A percentile compares a stretch with the other conserved stretches of the same genome.
These are phyloP conservation scores for Menura novaehollandiae DNA, from an alignment of 2,113 vertebrate species.

Conservation along the genomic window DNA sequence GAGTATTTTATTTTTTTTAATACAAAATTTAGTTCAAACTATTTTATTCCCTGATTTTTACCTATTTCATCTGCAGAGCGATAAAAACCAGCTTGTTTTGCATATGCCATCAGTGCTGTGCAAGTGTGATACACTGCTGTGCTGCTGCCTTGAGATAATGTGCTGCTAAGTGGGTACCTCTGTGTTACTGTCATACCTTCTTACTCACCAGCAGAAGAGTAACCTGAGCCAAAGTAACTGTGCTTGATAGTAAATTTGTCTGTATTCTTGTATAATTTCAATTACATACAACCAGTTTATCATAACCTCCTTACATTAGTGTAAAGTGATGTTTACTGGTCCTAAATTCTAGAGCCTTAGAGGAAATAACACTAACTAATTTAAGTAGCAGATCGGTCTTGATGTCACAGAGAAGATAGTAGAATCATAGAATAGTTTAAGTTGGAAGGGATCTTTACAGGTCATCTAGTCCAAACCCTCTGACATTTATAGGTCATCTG, in stretches of 20 bases:
- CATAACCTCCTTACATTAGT: background rate
- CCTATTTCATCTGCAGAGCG: background rate
- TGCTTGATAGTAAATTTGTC: background rate
- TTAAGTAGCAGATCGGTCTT: background rate
- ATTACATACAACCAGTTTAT: background rate
- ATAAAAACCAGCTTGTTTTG: background rate
- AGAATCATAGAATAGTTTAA: background rate
- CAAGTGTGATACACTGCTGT: background rate
- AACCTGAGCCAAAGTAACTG: background rate
- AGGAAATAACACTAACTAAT: background rate
- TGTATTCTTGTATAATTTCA: background rate
- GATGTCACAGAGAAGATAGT: background rate
- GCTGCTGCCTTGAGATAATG: background rate
- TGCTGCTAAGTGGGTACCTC: background rate
- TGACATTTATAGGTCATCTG: background rate
- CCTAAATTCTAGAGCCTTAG: background rate
- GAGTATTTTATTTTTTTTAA: background rate
- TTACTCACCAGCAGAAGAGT: background rate
- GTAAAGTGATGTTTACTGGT: background rate
- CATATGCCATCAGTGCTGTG: background rate
- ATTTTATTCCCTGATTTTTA: background rate
- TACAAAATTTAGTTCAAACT: background rate
- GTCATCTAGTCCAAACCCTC: background rate
- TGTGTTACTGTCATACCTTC: background rate
- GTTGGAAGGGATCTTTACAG: background rate